These are phyloP conservation scores for Lampris megalopsis DNA, from an alignment of 2,113 vertebrate species.

Conservation along the genomic window DNA sequence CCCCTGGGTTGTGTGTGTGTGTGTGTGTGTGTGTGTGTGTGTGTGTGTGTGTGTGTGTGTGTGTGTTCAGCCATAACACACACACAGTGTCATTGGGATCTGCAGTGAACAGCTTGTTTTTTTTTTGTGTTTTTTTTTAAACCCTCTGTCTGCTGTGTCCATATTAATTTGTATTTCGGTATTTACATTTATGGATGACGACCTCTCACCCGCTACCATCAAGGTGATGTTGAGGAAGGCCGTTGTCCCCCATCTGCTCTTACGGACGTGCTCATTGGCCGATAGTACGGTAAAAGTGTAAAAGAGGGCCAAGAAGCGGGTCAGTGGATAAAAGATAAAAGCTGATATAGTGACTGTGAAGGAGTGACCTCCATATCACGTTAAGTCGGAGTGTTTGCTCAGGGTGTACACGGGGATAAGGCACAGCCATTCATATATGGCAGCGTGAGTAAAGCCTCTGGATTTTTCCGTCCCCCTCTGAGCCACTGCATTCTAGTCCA, in stretches of 20 bases:
- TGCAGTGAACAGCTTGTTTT: background rate
- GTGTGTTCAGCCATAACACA: slow-evolving; percentile 11
- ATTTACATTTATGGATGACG: slow-evolving; percentile 20
- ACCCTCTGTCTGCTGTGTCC: background rate
- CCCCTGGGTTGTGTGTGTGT: slow-evolving; percentile 20
- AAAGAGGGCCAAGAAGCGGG: background rate
- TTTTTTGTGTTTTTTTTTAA: background rate
- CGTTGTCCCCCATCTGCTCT: slow-evolving; percentile 8
- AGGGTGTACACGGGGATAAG: too few species aligned
- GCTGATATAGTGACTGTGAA: background rate
- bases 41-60: background rate
- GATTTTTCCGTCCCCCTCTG: too few species aligned
- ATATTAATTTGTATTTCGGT: background rate
- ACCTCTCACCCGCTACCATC: background rate
- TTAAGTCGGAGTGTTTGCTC: too few species aligned
- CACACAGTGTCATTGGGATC: slow-evolving; percentile 17
- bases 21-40: background rate
- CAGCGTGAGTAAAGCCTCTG: too few species aligned
- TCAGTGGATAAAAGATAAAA: background rate
- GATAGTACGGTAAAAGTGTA: background rate
- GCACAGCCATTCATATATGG: too few species aligned
- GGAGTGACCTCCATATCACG: too few species aligned
- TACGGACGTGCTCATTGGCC: background rate
- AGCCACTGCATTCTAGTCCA: too few species aligned
- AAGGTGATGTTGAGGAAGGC: background rate